These are phyloP conservation scores for Perognathus longimembris DNA, from an alignment of 2,113 vertebrate species.

Conservation along the genomic window DNA sequence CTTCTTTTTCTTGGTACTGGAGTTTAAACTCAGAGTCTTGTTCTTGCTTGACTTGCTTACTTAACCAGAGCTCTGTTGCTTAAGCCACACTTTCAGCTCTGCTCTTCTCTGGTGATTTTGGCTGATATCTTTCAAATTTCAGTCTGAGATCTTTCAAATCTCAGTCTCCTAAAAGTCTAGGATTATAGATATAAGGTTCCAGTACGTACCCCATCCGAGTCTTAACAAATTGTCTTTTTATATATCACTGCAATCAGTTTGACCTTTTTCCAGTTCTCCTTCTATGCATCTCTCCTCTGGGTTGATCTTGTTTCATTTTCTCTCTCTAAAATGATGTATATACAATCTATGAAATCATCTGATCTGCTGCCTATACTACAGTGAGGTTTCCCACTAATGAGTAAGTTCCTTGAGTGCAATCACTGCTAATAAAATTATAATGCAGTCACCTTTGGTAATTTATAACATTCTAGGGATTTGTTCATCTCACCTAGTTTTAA, in stretches of 20 bases:
- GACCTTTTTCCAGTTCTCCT: background rate
- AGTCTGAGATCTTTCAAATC: too few relatives aligned
- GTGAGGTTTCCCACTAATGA: background rate
- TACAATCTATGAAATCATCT: background rate
- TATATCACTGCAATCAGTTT: background rate
- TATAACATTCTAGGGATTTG: background rate
- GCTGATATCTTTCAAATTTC: too few relatives aligned
- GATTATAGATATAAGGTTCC: too few relatives aligned
- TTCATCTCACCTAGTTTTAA: slow-evolving; percentile 38
- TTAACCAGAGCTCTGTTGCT: too few relatives aligned
- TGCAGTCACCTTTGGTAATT: background rate
- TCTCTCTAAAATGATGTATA: slow-evolving; percentile 7
- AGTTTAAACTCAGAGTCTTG: too few relatives aligned
- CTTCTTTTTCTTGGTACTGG: too few relatives aligned
- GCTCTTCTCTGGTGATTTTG: too few relatives aligned
- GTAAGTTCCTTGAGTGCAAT: background rate
- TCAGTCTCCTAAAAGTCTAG: too few relatives aligned
- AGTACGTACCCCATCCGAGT: background rate
- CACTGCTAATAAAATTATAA: background rate
- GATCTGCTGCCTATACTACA: background rate
- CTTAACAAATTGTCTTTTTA: background rate
- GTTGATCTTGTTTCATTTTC: background rate
- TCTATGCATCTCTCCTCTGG: background rate
- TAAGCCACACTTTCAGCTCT: too few relatives aligned
- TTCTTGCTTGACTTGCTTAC: too few relatives aligned